Evolutionary conservation across 2,888 invertebrate species (phyloP).

Genomic region (Himalopsyche anomala): DNA sequence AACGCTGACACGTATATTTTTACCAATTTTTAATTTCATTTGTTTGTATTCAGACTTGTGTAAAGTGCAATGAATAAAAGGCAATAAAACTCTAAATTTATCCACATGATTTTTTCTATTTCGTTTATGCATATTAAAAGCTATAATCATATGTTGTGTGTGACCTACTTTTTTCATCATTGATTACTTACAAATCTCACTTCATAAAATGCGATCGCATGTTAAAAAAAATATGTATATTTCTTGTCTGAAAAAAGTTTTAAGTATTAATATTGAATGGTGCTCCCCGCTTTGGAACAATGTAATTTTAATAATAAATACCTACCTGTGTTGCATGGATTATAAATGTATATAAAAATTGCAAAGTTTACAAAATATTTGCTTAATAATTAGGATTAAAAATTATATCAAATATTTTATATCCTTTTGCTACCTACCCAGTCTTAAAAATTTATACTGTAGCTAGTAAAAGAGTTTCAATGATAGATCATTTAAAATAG

Average conservation of each 20-base stretch:
- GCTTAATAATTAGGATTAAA: background rate
- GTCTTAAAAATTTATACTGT: conserved; percentile 5
- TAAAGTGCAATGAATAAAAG: no score
- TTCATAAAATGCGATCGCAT: no score
- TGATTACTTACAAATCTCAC: no score
- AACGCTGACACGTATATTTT: no score
- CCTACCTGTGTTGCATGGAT: conserved; percentile 22
- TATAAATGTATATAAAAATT: conserved; percentile 11
- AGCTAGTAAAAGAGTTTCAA: conserved; percentile 23
- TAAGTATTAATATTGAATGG: conserved; percentile 37
- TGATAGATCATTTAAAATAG: background rate
- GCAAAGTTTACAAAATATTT: conserved; percentile 19
- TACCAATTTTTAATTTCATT: no score
- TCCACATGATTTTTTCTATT: no score
- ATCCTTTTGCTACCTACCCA: conserved; percentile 42
- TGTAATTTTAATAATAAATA: conserved; percentile 15
- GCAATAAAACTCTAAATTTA: no score
- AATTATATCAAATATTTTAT: conserved; percentile 24
- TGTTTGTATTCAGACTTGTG: no score
- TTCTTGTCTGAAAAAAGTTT: conserved; percentile 13
- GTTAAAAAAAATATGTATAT: background rate
- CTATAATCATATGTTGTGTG: no score
- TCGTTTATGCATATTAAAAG: no score
- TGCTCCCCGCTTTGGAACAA: conserved; percentile 36
- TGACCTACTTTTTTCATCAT: no score